Conservation (phyloP, 2,113 vertebrate genomes). For the Gavialis gangeticus region DNA sequence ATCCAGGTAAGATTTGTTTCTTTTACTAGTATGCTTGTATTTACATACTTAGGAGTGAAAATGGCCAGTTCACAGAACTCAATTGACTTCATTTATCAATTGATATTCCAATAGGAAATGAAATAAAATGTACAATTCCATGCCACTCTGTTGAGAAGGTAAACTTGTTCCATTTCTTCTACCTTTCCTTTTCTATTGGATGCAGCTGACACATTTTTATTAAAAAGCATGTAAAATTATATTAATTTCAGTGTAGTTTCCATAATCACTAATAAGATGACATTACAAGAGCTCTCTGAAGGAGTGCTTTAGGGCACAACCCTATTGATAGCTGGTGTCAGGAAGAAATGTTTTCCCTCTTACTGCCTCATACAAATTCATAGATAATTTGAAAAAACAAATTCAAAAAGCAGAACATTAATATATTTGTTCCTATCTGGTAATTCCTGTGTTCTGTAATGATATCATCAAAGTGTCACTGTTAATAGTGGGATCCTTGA, state of each 20-base stretch:
- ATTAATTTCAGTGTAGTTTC: neutral
- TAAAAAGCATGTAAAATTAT: neutral
- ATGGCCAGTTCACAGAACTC: neutral
- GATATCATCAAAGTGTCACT: neutral
- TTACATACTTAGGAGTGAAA: neutral
- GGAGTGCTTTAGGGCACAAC: neutral
- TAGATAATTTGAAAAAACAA: neutral
- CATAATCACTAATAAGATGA: neutral
- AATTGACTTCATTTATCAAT: too few species aligned
- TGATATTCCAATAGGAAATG: neutral
- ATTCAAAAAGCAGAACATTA: neutral
- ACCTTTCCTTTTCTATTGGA: neutral
- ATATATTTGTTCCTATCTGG: neutral
- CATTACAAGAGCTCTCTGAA: neutral
- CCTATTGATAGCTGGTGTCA: neutral
- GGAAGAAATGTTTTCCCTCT: neutral
- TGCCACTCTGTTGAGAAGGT: neutral
- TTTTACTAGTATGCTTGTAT: neutral
- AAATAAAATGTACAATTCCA: neutral
- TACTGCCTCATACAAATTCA: neutral
- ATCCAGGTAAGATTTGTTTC: neutral
- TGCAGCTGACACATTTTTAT: neutral
- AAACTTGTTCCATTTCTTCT: neutral
- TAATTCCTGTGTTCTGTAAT: neutral
- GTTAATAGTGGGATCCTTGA: neutral